Base-by-base conservation (phyloP, 2,797 vertebrate genomes). In the Anguilla megastoma region DNA sequence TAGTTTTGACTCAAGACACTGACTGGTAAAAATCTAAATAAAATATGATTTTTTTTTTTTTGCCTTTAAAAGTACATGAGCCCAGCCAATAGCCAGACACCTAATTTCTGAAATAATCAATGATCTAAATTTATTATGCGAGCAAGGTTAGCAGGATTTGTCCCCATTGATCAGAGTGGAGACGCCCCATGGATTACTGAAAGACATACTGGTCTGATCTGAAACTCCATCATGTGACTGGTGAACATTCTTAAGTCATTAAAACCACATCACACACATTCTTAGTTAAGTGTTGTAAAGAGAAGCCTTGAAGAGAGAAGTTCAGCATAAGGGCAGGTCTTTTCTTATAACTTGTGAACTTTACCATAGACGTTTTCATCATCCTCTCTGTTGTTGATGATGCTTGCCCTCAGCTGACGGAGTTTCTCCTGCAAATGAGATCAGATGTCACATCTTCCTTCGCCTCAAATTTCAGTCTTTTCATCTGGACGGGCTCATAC, bases 291-390 rank as follows among this genome's bases (percentile, higher is more conserved):
- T n/a, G 63, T 24, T n/a, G 0, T 7, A 27, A n/a, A 66, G 63
- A 66, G 21, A 66, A 1, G n/a, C n/a, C n/a, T 27, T 24, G 9
- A 6, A 66, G 63, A 66, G 24, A n/a, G 63, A 66, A 66, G 21
- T 66, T n/a, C 14, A n/a, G 63, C 63, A 9, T 7, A 66, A 24
- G 18, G 21, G 30, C 74, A 41, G 30, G 12, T 30, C 16, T 36
- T 52, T 30, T 16, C 18, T 18, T 18, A 41, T 36, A 3, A 50
- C 41, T 50, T 14, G 24, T 82, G 85, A 86, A 87, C 88, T 85
- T 94, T 93, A 96, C 96, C 96, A n/a, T 96, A 96, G 90, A 96
- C 90, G 41, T 89, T 90, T 87, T 95, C 93, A 0, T 93, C 92
- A 0, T 91, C 90, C 41, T 89, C 91, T 88, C 87, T 91, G 91